These are phyloP conservation scores for Leptinotarsa juncta DNA, from an alignment of 2,888 invertebrate genomes.

Conservation along the genomic window DNA sequence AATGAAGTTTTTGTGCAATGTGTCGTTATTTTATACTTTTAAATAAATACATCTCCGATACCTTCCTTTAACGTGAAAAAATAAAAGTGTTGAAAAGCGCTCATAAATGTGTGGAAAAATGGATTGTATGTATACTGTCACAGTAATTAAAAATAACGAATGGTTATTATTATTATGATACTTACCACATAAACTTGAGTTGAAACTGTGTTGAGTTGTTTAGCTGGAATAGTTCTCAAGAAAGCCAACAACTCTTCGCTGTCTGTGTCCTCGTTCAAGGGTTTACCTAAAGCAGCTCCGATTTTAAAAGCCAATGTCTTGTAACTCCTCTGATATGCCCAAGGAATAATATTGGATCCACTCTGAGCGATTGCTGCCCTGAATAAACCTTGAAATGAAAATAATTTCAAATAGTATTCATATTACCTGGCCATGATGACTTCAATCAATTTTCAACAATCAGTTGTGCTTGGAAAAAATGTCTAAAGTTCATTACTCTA, in stretches of 20 bases:
- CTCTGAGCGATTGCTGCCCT: conserved; percentile 60
- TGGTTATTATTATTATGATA: conserved; percentile 17
- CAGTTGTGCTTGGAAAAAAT: too few species aligned
- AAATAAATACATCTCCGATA: too few species aligned
- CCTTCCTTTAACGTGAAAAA: too few species aligned
- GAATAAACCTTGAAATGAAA: conserved; percentile 51
- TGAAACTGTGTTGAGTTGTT: conserved; percentile 39
- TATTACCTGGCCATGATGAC: too few species aligned
- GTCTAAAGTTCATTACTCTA: too few species aligned
- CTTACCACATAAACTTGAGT: conserved; percentile 7
- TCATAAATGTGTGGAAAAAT: too few species aligned
- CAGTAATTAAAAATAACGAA: neutral
- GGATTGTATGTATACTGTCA: too few species aligned
- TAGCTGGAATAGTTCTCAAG: conserved; percentile 46
- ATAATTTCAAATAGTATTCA: neutral
- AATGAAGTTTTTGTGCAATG: too few species aligned
- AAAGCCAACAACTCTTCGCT: conserved; percentile 45
- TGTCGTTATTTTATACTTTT: too few species aligned
- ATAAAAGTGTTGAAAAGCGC: too few species aligned
- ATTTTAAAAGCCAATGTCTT: conserved; percentile 51
- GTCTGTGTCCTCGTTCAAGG: conserved; percentile 42
- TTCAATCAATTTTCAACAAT: too few species aligned
- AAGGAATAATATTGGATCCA: conserved; percentile 59
- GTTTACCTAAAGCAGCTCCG: conserved; percentile 50
- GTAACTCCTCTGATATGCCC: conserved; percentile 59